phyloP scores from a whole-genome alignment of 2,113 vertebrate genomes.

The Hippocampus zosterae region DNA sequence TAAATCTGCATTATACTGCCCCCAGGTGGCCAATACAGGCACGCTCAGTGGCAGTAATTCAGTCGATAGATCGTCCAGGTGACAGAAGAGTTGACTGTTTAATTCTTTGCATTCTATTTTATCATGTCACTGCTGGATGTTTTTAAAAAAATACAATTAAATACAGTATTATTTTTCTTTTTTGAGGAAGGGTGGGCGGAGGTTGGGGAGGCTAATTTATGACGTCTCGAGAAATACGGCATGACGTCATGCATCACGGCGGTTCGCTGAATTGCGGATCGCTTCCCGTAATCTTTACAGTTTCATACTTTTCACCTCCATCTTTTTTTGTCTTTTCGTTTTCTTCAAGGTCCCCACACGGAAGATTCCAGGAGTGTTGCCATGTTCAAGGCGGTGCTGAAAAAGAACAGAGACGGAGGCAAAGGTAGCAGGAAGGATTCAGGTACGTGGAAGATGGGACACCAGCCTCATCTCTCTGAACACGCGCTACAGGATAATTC shows the following conservation, averaged over 20 bases:
- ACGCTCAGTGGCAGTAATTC: too few relatives aligned
- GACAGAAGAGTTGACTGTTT: too few relatives aligned
- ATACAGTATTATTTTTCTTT: too few relatives aligned
- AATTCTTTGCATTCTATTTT: too few relatives aligned
- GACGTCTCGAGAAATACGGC: not conserved
- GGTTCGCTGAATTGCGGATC: not conserved
- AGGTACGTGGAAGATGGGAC: conserved; percentile 72
- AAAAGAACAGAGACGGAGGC: conserved; percentile 92
- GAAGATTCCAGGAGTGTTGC: conserved; percentile 53
- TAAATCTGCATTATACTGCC: too few relatives aligned
- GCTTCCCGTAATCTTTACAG: not conserved
- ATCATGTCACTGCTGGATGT: too few relatives aligned
- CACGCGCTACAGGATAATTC: too few relatives aligned
- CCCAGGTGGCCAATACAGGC: too few relatives aligned
- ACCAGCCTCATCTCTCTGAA: too few relatives aligned
- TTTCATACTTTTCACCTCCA: not conserved
- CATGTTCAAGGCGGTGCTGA: conserved; percentile 97
- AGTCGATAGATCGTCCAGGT: too few relatives aligned
- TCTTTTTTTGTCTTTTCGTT: conserved; percentile 8
- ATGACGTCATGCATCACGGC: not conserved
- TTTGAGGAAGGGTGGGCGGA: too few relatives aligned
- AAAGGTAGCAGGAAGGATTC: conserved; percentile 88
- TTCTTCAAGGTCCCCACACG: conserved; percentile 44
- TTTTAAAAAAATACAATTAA: too few relatives aligned
- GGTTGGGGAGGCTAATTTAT: not conserved